Evolutionary conservation across 2,797 vertebrate species (phyloP).

Genomic region (Melopsittacus undulatus): DNA sequence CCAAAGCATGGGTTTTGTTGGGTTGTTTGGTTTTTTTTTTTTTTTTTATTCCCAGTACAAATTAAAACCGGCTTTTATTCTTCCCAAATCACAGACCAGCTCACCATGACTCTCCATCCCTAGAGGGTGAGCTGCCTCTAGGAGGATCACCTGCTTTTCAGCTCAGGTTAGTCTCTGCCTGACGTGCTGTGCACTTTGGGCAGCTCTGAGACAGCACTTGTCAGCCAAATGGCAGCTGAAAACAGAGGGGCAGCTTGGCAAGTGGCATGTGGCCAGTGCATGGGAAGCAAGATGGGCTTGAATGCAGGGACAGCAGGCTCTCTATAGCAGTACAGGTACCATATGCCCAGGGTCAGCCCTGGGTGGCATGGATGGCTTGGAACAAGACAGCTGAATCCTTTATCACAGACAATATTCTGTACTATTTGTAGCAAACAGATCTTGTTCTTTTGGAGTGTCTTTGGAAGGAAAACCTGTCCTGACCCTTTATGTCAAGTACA

Average conservation of each 20-base stretch:
- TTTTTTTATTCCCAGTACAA: neutral
- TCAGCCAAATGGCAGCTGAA: neutral
- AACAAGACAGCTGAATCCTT: neutral
- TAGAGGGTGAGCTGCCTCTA: neutral
- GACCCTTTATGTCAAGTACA: neutral
- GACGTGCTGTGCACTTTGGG: neutral
- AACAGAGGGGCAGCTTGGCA: neutral
- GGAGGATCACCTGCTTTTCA: neutral
- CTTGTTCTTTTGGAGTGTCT: neutral
- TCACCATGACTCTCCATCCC: neutral
- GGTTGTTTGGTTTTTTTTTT: too few species aligned
- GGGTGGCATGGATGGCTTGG: neutral
- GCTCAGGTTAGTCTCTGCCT: neutral
- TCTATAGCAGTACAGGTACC: neutral
- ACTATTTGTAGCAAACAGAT: neutral
- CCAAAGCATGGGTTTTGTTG: neutral
- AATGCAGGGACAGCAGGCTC: neutral
- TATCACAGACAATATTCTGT: neutral
- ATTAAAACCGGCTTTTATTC: neutral
- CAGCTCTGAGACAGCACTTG: neutral
- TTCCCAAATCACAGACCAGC: neutral
- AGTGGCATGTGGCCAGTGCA: neutral
- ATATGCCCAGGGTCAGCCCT: neutral
- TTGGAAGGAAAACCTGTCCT: neutral
- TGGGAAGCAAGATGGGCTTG: neutral